Base-by-base conservation (phyloP, 1,140 invertebrate species). In the Mycetomoellerius zeteki region DNA sequence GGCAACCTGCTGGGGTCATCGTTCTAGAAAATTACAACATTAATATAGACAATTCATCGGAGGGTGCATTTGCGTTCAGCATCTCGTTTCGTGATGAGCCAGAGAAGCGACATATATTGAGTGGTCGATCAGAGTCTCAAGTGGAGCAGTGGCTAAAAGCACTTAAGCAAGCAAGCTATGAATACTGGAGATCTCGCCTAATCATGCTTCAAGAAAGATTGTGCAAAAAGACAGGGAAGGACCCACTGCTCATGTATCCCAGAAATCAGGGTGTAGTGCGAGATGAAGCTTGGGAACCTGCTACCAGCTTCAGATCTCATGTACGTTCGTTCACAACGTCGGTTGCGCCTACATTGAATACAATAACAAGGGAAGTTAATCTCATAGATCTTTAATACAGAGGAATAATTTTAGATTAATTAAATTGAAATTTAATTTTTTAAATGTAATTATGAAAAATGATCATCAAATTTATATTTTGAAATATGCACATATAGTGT, bases 21-120 rank as follows among this genome's bases (percentile, higher is more conserved):
- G 94, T 97, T 47, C 94, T 97, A 88, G 97, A 97, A 93, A 97
- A 97, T 92, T 97, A 96, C 89, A 96, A 94, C 75, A 96, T 97
- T 77, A 96, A 97, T 90, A 95, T 96, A 92, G 97, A 97, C 91
- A 94, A 95, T 75, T 95, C 94, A 19, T 94, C 95, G 14, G 96
- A 96, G 86, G 96, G 96, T 90, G 96, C 96, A 58, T 97, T 97
- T 94, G 96, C 96, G 37, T 97, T 97, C 94, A 97, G 96, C 62
- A 96, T 97, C 91, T 95, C 96, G 30, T 97, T 95, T 93, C 95
- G 96, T 88, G 96, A 97, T 94, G 97, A 97, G 90, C 96, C 96
- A 27, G 96, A 97, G 43, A 97, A 97, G 89, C 95, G 96, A 21
- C 97, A 97, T 91, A 91, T 97, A 30, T 96, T 97, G 86, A 96